A percentile compares a stretch with the other conserved stretches of the same genome.
Evolutionary conservation across 2,888 invertebrate genomes (phyloP).

Genomic region (Drosophila flavopinicola): DNA sequence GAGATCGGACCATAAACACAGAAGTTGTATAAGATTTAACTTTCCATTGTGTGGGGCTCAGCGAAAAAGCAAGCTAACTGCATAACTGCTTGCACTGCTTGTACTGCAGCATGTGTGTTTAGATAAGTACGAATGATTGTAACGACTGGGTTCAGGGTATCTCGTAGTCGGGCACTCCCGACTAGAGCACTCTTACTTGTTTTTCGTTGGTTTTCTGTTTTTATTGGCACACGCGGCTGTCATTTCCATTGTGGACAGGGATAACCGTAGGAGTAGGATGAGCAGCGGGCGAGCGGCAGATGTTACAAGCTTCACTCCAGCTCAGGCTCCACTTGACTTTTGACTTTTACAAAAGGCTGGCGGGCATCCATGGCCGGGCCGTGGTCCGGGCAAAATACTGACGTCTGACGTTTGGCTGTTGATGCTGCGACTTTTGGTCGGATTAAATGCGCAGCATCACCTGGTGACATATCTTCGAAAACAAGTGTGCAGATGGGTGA

Average conservation of each 20-base stretch:
- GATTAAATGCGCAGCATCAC: conserved; percentile 78
- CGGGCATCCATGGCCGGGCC: conserved; percentile 45
- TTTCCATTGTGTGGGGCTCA: too few relatives aligned
- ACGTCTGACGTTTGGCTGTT: conserved; percentile 64
- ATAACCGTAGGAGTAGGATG: conserved; percentile 19
- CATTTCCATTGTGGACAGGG: conserved; percentile 62
- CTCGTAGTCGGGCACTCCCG: neutral
- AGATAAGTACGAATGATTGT: too few relatives aligned
- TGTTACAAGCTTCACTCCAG: conserved; percentile 40
- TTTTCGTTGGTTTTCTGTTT: conserved; percentile 24
- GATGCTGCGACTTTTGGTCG: conserved; percentile 78
- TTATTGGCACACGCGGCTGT: conserved; percentile 47
- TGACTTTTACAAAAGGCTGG: conserved; percentile 63
- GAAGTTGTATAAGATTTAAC: too few relatives aligned
- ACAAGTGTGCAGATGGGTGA: conserved; percentile 63
- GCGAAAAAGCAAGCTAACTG: too few relatives aligned
- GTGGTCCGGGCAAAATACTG: conserved; percentile 27
- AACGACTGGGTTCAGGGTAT: too few relatives aligned
- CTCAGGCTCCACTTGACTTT: conserved; percentile 41
- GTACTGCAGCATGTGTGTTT: too few relatives aligned
- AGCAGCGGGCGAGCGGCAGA: conserved; percentile 41
- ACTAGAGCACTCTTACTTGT: neutral
- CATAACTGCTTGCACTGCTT: too few relatives aligned
- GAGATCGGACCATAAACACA: too few relatives aligned
- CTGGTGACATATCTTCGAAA: conserved; percentile 76